Evolutionary conservation across 1,140 invertebrate species (phyloP), one percentile per base, ranked within the genome.

Genomic region (Ditylenchus dipsaci): DNA sequence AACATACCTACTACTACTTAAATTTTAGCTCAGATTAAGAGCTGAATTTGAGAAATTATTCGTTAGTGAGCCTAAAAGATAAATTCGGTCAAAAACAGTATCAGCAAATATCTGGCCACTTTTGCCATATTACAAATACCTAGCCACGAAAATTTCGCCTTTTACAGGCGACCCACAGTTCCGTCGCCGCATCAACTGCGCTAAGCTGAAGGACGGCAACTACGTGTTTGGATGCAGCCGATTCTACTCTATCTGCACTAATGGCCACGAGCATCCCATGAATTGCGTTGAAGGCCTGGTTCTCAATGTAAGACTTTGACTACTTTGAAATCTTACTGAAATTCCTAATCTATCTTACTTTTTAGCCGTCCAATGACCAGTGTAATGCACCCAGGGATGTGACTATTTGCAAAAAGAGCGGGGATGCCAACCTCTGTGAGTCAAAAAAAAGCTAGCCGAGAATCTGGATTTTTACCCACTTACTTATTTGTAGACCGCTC

Each of bases 171-270:
- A 70, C 19, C 68, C 63, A 1, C 68, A 70, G 23, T 59, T 70
- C 33, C 63, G 65, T 1, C 49, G 58, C 1, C 38, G 66, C n/a
- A 59, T 70, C 1, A 57, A 57, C 43, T 70, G 68, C 21, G 68
- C 38, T n/a, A 26, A 56, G 21, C 60, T 70, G 8, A 70, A 38
- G n/a, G 65, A 70, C 30, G 68, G 68, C 27, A 70, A 70, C 26
- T 70, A 70, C 47, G 68, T 70, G 38, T 70, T 65, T 65, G 68
- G 63, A 15, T 70, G 68, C 38, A 43, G 29, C 56, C 63, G 68
- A 13, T 70, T 57, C 33, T 70, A 70, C 57, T 66, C 68, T 19
- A 69, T 70, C 21, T 70, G 68, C 43, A 27, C 68, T 21, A 70
- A 70, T 42, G 58, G 65, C 11, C 3, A 21, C 5, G 68, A 70